Base-by-base conservation (phyloP, 2,113 vertebrate species). In the Lophochroa leadbeateri region DNA sequence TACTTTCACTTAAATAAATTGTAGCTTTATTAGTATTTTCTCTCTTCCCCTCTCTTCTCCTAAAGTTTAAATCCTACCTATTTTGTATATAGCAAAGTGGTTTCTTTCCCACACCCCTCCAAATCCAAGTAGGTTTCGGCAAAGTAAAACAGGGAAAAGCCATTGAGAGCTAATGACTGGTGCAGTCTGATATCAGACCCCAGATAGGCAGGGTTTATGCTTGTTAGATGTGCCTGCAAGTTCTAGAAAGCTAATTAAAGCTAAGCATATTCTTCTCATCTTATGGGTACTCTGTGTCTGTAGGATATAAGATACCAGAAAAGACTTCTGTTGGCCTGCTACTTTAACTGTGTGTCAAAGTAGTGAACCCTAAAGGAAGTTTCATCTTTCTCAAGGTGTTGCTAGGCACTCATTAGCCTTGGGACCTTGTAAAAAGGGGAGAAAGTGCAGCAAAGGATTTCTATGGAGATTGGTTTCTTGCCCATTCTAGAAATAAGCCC, bases 401-500 rank as follows among this genome's bases (percentile, higher is more conserved):
- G 85, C 85, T 63, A 39, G 72, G 94, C 77, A 69, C 82, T 94
- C 82, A 96, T 96, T 96, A 85, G 67, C 79, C 63, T 1, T 11
- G 0, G 44, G 46, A 29, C 39, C 50, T 84, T 21, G 71, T 33
- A 17, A 44, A 89, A 58, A 25, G 43, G 65, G 64, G 64, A 67
- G 43, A 77, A 78, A 67, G 53, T n/a, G 44, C 53, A 47, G 69
- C 39, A 41, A 33, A 57, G 39, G 33, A 67, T 94, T 88, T 78
- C 72, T 27, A 0, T 23, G 79, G 68, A 46, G 88, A 4, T 2
- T 6, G 24, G 29, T 58, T 82, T 43, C 67, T 55, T 79, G 77
- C 18, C 23, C 37, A 0, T 19, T 17, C 49, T 6, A 24, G 20
- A 63, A 39, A 88, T 35, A 31, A 86, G 46, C 78, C 23, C 69